Evolutionary conservation across 1,140 invertebrate species (phyloP), one percentile per base, ranked within the genome.

Genomic region (Triops cancriformis): DNA sequence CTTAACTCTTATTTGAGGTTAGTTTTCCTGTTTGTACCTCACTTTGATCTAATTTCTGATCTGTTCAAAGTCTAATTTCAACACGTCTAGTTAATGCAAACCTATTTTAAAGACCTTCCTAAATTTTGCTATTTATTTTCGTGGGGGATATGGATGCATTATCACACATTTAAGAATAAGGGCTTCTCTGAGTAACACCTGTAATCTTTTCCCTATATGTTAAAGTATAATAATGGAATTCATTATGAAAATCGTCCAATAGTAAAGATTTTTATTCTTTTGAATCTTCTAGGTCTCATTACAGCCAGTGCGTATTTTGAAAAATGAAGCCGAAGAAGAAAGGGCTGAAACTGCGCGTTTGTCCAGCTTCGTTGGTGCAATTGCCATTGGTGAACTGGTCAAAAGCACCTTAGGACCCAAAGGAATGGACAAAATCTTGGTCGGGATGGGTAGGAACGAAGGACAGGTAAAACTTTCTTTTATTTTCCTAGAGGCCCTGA

Each of bases 401-500:
- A 99, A 99, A 85, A 97, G 94, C 78, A 99, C 98, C 12, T 87
- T 99, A 14, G 98, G 98, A 23, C 98, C 98, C 18, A 99, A 99
- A 87, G 98, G 98, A 83, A 99, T 99, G 98, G 98, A 99, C 85
- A 99, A 99, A 88, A 98, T 99, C 82, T 86, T 99, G 11, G 91
- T 97, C n/a, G 90, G 93, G 72, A 88, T 89, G 81, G 92, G 94
- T 23, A 88, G 93, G 80, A 91, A 91, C 84, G 88, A 91, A 82
- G 94, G 96, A 64, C 85, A 82, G 79, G 82, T 82, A 79, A 75
- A 74, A 45, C 11, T 18, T 45, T 26, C 12, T 7, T 2, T 37
- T 1, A n/a, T 7, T 1, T 6, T 74, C 26, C 18, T 18, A 12
- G 14, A 2, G 0, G 37, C 26, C 23, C 12, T 74, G 23, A 0